These are phyloP conservation scores for Eidolon dupreanum DNA, from an alignment of 2,797 vertebrate species.

Conservation along the genomic window DNA sequence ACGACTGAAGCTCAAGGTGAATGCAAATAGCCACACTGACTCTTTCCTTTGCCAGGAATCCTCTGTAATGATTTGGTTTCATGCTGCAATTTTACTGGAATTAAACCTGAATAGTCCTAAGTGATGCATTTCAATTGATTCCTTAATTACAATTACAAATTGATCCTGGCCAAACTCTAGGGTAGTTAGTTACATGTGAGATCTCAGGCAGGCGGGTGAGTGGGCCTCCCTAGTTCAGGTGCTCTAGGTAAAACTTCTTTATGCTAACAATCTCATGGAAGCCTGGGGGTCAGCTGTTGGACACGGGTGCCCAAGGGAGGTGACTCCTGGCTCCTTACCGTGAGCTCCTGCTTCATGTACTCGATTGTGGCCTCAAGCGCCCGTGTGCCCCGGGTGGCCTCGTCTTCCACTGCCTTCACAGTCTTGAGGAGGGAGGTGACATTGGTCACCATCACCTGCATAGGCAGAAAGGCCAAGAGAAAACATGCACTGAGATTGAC, in stretches of 20 bases:
- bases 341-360: slow-evolving; percentile 98
- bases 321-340: slow-evolving; percentile 85
- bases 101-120: neutral
- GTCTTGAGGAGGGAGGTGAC: slow-evolving; percentile 99
- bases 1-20: neutral
- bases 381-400: slow-evolving; percentile 97
- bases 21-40: accelerated
- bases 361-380: slow-evolving; percentile 98
- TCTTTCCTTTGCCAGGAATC: neutral
- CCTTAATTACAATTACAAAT: neutral
- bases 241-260: neutral
- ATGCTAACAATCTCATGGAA: neutral
- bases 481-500: neutral
- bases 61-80: neutral
- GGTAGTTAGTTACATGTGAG: neutral
- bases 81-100: neutral
- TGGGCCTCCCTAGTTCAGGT: neutral
- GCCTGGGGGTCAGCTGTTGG: neutral
- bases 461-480: neutral
- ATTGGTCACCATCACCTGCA: slow-evolving; percentile 99
- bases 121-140: neutral
- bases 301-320: neutral
- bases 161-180: neutral
- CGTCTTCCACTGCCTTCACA: slow-evolving; percentile 99
- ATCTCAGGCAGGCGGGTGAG: neutral